Conservation (phyloP, 2,888 invertebrate species). For the Aphodius sticticus region DNA sequence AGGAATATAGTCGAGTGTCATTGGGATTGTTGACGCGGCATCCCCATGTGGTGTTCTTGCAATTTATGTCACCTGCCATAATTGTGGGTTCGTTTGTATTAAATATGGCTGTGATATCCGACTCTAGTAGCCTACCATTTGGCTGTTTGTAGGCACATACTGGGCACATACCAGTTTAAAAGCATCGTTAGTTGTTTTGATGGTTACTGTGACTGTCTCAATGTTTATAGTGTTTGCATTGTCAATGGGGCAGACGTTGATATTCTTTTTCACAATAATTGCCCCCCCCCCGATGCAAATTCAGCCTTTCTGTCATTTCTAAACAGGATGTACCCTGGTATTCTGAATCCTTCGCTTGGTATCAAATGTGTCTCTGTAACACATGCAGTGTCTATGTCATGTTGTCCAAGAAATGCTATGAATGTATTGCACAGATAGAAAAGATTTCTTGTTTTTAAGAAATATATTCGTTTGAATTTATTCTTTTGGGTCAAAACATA, state of each 20-base stretch:
- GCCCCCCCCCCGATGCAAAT: slow-evolving; percentile 1
- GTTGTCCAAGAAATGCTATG: too few relatives aligned
- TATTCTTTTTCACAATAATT: not conserved
- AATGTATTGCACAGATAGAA: too few relatives aligned
- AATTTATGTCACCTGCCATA: slow-evolving; percentile 8
- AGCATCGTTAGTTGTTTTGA: too few relatives aligned
- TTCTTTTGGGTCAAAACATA: too few relatives aligned
- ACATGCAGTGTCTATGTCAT: slow-evolving; percentile 8
- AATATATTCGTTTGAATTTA: too few relatives aligned
- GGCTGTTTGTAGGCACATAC: not conserved
- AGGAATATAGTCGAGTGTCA: too few relatives aligned
- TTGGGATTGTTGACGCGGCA: not conserved
- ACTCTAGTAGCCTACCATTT: not conserved
- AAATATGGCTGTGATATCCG: not conserved
- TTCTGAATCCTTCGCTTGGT: slow-evolving; percentile 4
- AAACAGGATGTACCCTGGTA: slow-evolving; percentile 4
- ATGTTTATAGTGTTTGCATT: not conserved
- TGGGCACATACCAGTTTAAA: too few relatives aligned
- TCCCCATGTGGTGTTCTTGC: slow-evolving; percentile 12
- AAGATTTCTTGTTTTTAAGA: too few relatives aligned
- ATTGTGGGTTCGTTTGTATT: not conserved
- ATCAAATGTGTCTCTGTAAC: slow-evolving; percentile 27
- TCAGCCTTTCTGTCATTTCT: slow-evolving; percentile 7
- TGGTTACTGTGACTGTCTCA: too few relatives aligned
- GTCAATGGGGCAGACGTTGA: not conserved